Percentiles rank a stretch among this genome's conserved stretches.
These are phyloP conservation scores for Platalea minor DNA, from an alignment of 2,797 vertebrate species.

Conservation along the genomic window DNA sequence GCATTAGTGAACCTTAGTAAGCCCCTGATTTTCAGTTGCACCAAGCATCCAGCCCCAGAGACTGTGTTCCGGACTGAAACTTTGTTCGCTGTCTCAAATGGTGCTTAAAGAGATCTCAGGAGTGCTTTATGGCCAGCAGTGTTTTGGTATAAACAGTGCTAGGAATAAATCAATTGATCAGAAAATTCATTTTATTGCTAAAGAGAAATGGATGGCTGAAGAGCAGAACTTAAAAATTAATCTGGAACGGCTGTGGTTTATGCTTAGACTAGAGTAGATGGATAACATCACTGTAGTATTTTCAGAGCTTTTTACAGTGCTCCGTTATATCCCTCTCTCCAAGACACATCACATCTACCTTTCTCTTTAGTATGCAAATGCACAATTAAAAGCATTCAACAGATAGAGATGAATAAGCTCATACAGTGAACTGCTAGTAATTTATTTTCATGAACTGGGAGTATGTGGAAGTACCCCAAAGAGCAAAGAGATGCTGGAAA, in stretches of 20 bases:
- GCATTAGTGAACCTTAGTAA: neutral
- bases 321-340: neutral
- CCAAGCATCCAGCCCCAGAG: neutral
- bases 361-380: slow-evolving; percentile 50
- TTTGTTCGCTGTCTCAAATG: neutral
- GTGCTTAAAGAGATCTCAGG: neutral
- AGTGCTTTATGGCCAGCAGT: neutral
- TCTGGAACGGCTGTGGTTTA: neutral
- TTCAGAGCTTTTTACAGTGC: neutral
- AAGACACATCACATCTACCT: neutral
- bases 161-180: neutral
- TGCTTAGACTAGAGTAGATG: neutral
- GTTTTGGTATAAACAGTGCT: neutral
- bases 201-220: neutral
- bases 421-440: slow-evolving; percentile 29
- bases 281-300: neutral
- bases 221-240: neutral
- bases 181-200: neutral
- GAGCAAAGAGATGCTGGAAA: slow-evolving; percentile 47
- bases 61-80: neutral
- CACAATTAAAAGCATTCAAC: slow-evolving; percentile 62
- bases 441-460: slow-evolving; percentile 49
- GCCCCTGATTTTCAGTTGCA: neutral
- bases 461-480: slow-evolving; percentile 41
- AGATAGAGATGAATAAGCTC: slow-evolving; percentile 53